phyloP scores from a whole-genome alignment of 2,113 vertebrate species.

The Thamnaconus septentrionalis region DNA sequence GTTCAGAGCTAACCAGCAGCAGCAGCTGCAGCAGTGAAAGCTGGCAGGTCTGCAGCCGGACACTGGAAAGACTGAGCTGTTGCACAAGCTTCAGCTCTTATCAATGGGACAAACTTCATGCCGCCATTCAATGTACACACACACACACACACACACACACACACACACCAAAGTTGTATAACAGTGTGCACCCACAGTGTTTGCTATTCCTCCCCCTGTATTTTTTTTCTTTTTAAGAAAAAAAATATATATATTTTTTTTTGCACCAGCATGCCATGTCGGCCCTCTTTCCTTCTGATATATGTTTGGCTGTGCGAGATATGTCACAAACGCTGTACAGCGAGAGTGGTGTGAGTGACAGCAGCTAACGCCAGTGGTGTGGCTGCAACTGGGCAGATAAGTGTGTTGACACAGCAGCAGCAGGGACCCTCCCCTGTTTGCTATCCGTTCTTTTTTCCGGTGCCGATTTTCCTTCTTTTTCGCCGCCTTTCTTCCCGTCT shows the following conservation, averaged over 20 bases:
- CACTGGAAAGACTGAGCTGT: constrained; percentile 32
- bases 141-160: constrained; percentile 31
- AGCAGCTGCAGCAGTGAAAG: constrained; percentile 5
- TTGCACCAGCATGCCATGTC: background rate
- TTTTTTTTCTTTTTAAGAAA: constrained; percentile 26
- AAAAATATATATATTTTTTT: constrained; percentile 28
- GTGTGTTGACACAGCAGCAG: constrained; percentile 55
- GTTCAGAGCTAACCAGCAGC: constrained; percentile 27
- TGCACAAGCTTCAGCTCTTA: constrained; percentile 58
- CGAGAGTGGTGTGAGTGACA: constrained; percentile 13
- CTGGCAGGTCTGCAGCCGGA: constrained; percentile 9
- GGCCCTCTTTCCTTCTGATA: too few species aligned
- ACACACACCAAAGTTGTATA: constrained; percentile 32
- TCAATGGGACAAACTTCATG: constrained; percentile 64
- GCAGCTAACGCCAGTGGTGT: constrained; percentile 4
- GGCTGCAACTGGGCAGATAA: constrained; percentile 28
- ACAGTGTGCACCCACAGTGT: constrained; percentile 33
- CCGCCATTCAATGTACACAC: constrained; percentile 36
- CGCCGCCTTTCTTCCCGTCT: background rate
- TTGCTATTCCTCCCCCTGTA: constrained; percentile 10
- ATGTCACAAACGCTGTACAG: background rate
- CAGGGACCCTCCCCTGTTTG: constrained; percentile 57
- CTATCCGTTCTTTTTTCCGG: constrained; percentile 34
- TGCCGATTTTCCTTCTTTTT: constrained; percentile 30
- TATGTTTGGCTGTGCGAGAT: background rate